These are phyloP conservation scores for Epinotia brunnichana DNA, from an alignment of 2,888 invertebrate genomes.

Conservation along the genomic window DNA sequence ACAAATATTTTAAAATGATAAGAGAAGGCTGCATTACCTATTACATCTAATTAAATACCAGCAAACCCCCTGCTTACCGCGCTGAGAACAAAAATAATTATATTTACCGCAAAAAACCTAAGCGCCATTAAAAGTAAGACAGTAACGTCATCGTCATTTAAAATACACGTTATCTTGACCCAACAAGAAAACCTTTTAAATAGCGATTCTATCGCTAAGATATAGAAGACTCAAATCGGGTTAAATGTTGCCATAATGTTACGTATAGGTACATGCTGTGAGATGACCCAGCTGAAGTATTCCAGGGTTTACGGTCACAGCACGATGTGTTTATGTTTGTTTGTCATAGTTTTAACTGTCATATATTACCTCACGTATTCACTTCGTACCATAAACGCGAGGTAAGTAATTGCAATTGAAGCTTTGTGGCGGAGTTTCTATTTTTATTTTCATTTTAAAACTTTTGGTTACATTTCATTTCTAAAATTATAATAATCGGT, in stretches of 20 bases:
- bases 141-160: too few relatives aligned
- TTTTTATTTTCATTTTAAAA: not conserved
- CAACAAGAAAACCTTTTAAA: too few relatives aligned
- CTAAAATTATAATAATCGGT: not conserved
- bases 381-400: constrained; percentile 20
- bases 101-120: too few relatives aligned
- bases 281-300: constrained; percentile 31
- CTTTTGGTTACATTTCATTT: not conserved
- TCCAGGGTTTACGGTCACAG: constrained; percentile 30
- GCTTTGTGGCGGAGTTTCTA: constrained; percentile 10
- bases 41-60: too few relatives aligned
- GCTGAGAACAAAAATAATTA: too few relatives aligned
- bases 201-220: too few relatives aligned
- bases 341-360: constrained; percentile 31
- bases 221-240: not conserved
- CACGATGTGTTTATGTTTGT: constrained; percentile 29
- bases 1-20: too few relatives aligned
- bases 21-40: too few relatives aligned
- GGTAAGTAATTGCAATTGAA: constrained; percentile 23
- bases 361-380: constrained; percentile 28
- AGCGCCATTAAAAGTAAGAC: too few relatives aligned
- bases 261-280: constrained; percentile 14
- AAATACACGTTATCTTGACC: too few relatives aligned
- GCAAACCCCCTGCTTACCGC: too few relatives aligned
- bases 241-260: not conserved